phyloP scores from a whole-genome alignment of 2,797 vertebrate species.

The Sebastes oblongus region DNA sequence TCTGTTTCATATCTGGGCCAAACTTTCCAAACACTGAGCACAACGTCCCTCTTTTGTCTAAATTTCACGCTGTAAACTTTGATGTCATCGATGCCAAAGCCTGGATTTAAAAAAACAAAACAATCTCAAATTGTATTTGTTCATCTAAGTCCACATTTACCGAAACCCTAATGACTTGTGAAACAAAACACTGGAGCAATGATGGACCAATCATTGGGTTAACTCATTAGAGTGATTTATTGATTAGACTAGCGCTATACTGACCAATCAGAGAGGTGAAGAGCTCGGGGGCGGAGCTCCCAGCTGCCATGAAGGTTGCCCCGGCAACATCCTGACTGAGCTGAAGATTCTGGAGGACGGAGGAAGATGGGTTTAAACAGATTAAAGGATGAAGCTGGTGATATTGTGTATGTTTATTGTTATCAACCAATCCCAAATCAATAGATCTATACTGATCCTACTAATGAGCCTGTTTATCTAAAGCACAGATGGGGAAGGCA shows the following conservation, averaged over 20 bases:
- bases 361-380: neutral
- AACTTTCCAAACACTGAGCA: neutral
- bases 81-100: neutral
- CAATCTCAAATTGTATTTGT: neutral
- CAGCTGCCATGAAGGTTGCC: conserved; percentile 88
- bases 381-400: neutral
- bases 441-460: neutral
- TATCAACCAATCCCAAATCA: neutral
- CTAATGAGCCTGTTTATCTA: neutral
- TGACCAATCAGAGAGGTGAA: conserved; percentile 88
- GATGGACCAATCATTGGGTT: neutral
- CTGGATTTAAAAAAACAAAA: neutral
- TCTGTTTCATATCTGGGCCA: neutral
- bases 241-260: conserved; percentile 36
- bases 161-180: neutral
- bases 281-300: conserved; percentile 87
- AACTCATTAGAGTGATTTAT: neutral
- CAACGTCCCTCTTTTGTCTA: neutral
- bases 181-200: neutral
- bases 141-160: neutral
- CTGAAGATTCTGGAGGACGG: conserved; percentile 78
- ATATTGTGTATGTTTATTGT: neutral
- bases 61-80: neutral
- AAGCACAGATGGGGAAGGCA: neutral
- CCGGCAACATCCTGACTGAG: conserved; percentile 88